Evolutionary conservation across 1,140 invertebrate species (phyloP).

Genomic region (Contarinia nasturtii): DNA sequence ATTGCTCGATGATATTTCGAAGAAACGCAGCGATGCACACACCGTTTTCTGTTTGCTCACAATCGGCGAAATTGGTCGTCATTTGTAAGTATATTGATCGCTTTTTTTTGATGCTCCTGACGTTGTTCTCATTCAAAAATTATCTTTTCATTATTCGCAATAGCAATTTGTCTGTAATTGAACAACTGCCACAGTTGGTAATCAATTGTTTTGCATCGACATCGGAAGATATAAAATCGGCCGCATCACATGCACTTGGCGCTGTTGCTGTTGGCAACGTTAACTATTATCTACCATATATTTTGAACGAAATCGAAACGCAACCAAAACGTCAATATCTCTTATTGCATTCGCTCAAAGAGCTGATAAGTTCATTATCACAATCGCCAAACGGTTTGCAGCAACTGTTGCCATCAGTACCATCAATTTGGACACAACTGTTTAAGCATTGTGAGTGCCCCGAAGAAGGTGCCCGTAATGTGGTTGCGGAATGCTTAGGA

Average conservation of each 20-base stretch:
- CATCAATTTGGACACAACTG: conserved; percentile 72
- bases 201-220: conserved; percentile 54
- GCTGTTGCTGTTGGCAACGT: conserved; percentile 91
- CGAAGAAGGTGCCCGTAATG: conserved; percentile 94
- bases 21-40: conserved; percentile 52
- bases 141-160: conserved; percentile 10
- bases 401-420: conserved; percentile 66
- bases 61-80: conserved; percentile 89
- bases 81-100: conserved; percentile 43
- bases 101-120: background rate
- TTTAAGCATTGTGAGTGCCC: conserved; percentile 87
- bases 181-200: conserved; percentile 51
- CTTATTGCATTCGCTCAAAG: conserved; percentile 89
- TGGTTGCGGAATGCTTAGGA: conserved; percentile 95
- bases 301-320: conserved; percentile 81
- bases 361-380: conserved; percentile 82
- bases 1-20: conserved; percentile 69
- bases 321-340: conserved; percentile 92
- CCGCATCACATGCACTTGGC: conserved; percentile 89
- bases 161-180: conserved; percentile 68
- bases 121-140: conserved; percentile 3
- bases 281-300: conserved; percentile 81
- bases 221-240: conserved; percentile 82
- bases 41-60: conserved; percentile 83
- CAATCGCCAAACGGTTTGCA: conserved; percentile 53